phyloP scores from a whole-genome alignment of 2,888 invertebrate genomes.

The Cerastis rubricosa region DNA sequence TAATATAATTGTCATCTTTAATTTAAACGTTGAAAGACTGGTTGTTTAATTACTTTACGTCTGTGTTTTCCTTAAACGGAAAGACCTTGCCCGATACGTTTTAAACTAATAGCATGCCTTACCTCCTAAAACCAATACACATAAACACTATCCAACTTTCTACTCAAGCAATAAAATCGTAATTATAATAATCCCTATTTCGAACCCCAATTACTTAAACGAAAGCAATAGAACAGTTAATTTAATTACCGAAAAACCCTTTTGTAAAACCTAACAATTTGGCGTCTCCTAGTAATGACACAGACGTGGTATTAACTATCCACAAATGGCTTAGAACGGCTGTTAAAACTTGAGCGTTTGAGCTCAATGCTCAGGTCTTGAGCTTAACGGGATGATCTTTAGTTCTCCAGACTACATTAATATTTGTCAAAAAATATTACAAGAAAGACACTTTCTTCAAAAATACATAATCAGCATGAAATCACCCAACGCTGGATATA shows the following conservation, averaged over 20 bases:
- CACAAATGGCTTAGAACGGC: conserved; percentile 34
- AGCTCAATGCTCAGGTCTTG: conserved; percentile 2
- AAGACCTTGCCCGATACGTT: neutral
- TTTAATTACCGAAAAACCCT: neutral
- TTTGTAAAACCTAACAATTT: conserved; percentile 18
- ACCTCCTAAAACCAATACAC: neutral
- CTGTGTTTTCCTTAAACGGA: neutral
- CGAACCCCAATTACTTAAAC: neutral
- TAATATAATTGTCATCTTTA: neutral
- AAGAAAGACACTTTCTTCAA: no score
- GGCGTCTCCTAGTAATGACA: conserved; percentile 11
- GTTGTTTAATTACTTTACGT: neutral
- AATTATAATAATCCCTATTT: neutral
- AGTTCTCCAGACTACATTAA: no score
- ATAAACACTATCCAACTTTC: neutral
- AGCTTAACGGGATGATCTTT: neutral
- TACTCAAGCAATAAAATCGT: neutral
- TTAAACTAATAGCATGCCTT: neutral
- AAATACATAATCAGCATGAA: no score
- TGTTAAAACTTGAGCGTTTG: conserved; percentile 22
- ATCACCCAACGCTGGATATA: no score
- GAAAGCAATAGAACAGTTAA: neutral
- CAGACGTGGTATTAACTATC: conserved; percentile 33
- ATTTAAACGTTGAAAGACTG: neutral
- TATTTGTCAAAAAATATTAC: no score